Evolutionary conservation across 2,113 vertebrate genomes (phyloP), one percentile per base, ranked within the genome.

Genomic region (Catharus minimus): DNA sequence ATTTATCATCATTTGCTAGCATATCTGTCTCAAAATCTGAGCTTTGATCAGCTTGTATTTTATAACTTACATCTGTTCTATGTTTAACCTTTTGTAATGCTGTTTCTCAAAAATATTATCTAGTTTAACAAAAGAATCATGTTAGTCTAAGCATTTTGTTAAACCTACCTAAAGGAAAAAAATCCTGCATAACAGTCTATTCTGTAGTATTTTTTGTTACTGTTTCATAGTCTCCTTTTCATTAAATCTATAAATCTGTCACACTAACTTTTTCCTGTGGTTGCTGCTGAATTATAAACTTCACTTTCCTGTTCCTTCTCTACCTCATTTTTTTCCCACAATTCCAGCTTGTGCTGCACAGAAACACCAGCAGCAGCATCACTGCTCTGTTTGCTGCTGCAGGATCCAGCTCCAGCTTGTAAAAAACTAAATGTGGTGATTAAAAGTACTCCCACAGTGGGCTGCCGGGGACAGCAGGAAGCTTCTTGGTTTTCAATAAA

Each of bases 1-100:
- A 99, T 99, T 99, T 98, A 99, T 99, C 99, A 99, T 99, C 99
- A 99, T 99, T 99, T 99, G 98, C 98, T 97, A 98, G 97, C 96
- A 97, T 98, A 99, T 98, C 98, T 99, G 98, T 99, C 98, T 98
- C 97, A 98, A 98, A 98, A 98, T 98, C 97, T 96, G 87, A 96
- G 98, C 99, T 99, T 99, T 99, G 99, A 99, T 99, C 99, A 98
- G 97, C 98, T 99, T 98, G 98, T 98, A 98, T 98, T 99, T 99
- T 99, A 98, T 98, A 98, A 98, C 98, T 98, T 98, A 99, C 99
- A 99, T 99, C 99, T 99, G 99, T 99, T 99, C 98, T 97, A 97
- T 97, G 97, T 99, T 99, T 99, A 99, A 99, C 98, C 98, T 99
- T 98, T 98, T 98, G 97, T 98, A 98, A 98, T 98, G 98, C 98